Conservation (phyloP, 2,888 invertebrate genomes). For the Minunthozetes semirufus region DNA sequence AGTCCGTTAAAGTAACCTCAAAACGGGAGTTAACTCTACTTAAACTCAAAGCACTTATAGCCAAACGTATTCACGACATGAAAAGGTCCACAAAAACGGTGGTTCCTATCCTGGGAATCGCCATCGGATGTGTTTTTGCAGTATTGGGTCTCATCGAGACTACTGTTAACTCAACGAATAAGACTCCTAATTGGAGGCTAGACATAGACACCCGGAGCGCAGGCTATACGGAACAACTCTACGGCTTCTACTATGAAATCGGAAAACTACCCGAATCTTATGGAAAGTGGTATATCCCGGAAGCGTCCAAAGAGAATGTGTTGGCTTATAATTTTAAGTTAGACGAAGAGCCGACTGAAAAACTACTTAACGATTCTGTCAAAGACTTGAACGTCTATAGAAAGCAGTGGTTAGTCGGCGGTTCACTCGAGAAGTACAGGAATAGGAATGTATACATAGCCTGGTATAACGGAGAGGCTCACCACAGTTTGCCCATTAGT, state of each 20-base stretch:
- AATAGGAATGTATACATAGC: slow-evolving; percentile 30
- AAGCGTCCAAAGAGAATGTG: slow-evolving; percentile 6
- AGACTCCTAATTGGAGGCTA: slow-evolving; percentile 29
- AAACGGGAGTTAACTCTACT: slow-evolving; percentile 26
- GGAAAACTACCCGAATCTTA: slow-evolving; percentile 3
- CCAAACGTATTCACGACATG: slow-evolving; percentile 34
- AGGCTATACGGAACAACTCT: slow-evolving; percentile 23
- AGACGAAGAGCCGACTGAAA: slow-evolving; percentile 13
- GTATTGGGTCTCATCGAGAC: slow-evolving; percentile 34
- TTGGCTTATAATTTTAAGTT: background rate
- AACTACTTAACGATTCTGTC: slow-evolving; percentile 19
- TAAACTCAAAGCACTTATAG: slow-evolving; percentile 30
- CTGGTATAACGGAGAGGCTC: slow-evolving; percentile 38
- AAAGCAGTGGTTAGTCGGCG: slow-evolving; percentile 35
- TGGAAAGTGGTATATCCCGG: slow-evolving; percentile 25
- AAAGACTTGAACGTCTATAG: slow-evolving; percentile 31
- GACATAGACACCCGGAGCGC: slow-evolving; percentile 30
- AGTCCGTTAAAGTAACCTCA: slow-evolving; percentile 14
- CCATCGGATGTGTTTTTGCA: slow-evolving; percentile 34
- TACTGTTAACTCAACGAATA: slow-evolving; percentile 31
- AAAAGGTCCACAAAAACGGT: slow-evolving; percentile 33
- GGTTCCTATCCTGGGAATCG: slow-evolving; percentile 33
- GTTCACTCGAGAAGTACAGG: slow-evolving; percentile 34
- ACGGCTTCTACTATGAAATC: slow-evolving; percentile 32
- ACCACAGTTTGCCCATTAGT: slow-evolving; percentile 36